phyloP scores from a whole-genome alignment of 2,113 vertebrate species.

The Struthio camelus region DNA sequence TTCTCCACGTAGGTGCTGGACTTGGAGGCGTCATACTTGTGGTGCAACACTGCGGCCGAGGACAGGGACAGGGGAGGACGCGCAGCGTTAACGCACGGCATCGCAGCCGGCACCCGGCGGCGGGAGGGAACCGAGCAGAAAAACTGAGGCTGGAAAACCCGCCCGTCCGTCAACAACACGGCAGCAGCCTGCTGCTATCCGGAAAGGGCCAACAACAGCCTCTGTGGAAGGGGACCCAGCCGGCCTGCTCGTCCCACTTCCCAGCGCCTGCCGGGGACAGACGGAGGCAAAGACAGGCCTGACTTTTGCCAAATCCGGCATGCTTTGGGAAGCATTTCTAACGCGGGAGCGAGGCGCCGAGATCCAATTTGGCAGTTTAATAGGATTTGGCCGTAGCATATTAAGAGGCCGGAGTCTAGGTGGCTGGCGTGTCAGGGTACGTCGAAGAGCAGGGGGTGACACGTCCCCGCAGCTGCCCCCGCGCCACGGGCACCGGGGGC shows the following conservation, averaged over 20 bases:
- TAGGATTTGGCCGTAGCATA: constrained; percentile 28
- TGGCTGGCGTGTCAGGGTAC: neutral
- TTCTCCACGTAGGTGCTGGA: constrained; percentile 91
- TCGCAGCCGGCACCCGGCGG: too few relatives aligned
- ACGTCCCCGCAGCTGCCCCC: rapidly evolving
- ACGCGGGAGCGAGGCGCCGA: neutral
- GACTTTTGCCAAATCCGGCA: neutral
- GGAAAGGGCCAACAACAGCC: neutral
- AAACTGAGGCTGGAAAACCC: neutral
- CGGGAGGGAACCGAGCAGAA: too few relatives aligned
- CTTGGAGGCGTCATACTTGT: constrained; percentile 87
- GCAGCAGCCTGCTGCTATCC: neutral
- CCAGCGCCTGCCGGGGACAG: neutral
- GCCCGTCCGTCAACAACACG: neutral
- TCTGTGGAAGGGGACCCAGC: neutral
- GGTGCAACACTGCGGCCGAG: constrained; percentile 82
- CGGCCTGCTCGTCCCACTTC: neutral
- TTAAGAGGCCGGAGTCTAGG: constrained; percentile 20
- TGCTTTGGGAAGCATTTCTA: constrained; percentile 3
- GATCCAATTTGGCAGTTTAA: constrained; percentile 54
- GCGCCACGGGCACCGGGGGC: neutral
- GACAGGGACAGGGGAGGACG: neutral
- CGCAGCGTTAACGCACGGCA: neutral
- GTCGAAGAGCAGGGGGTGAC: neutral
- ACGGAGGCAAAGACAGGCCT: neutral